These are phyloP conservation scores for Ostrea denselamellosa DNA, from an alignment of 1,140 invertebrate genomes.

Conservation along the genomic window DNA sequence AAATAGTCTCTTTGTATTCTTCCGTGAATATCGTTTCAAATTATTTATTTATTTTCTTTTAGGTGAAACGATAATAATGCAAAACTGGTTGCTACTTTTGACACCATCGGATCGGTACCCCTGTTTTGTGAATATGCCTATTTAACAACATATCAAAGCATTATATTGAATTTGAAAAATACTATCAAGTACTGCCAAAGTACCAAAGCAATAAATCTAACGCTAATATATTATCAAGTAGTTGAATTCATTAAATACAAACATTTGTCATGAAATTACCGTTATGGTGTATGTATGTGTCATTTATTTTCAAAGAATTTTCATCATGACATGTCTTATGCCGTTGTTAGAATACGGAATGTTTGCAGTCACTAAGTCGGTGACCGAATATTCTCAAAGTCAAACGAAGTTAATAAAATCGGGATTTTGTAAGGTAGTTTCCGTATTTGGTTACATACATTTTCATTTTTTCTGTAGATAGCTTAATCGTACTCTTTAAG, in stretches of 20 bases:
- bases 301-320: neutral
- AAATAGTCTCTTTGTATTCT: too few species aligned
- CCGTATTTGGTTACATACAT: conserved; percentile 9
- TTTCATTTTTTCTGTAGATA: neutral
- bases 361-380: conserved; percentile 12
- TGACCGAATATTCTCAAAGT: conserved; percentile 31
- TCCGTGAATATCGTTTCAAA: too few species aligned
- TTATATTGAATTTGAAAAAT: too few species aligned
- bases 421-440: neutral
- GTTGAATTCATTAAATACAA: neutral
- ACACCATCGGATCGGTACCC: too few species aligned
- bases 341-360: neutral
- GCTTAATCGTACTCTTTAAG: neutral
- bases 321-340: neutral
- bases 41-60: too few species aligned
- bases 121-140: too few species aligned
- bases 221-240: too few species aligned
- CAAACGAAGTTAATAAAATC: conserved; percentile 36
- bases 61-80: too few species aligned
- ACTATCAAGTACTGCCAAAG: too few species aligned
- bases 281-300: neutral
- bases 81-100: too few species aligned
- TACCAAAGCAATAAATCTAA: too few species aligned
- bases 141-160: too few species aligned
- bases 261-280: neutral